A percentile compares a stretch with the other conserved stretches of the same genome.
phyloP scores from a whole-genome alignment of 1,140 invertebrate species.

The Anoplophora glabripennis region DNA sequence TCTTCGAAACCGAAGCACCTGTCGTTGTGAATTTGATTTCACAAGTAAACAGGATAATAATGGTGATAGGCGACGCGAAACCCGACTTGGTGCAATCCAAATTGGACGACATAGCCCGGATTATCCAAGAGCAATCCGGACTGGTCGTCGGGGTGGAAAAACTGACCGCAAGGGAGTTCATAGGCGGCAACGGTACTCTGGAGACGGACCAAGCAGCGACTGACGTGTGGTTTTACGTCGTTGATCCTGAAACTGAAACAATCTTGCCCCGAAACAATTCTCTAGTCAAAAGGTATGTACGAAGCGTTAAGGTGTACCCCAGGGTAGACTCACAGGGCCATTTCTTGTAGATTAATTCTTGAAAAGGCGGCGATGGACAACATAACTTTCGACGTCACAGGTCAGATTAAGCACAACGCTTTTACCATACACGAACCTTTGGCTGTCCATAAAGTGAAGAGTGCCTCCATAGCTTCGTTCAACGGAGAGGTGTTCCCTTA shows the following conservation, averaged over 20 bases:
- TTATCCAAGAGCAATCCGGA: slow-evolving; percentile 71
- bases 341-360: slow-evolving; percentile 52
- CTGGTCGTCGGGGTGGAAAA: slow-evolving; percentile 76
- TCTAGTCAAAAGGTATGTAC: slow-evolving; percentile 63
- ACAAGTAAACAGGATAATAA: slow-evolving; percentile 69
- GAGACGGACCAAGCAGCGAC: slow-evolving; percentile 72
- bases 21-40: slow-evolving; percentile 60
- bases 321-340: no score
- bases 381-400: slow-evolving; percentile 64
- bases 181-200: slow-evolving; percentile 70
- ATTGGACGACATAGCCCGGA: slow-evolving; percentile 61
- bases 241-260: slow-evolving; percentile 74
- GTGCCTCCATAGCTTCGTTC: slow-evolving; percentile 60
- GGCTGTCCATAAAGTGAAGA: slow-evolving; percentile 51
- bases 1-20: slow-evolving; percentile 59
- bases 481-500: slow-evolving; percentile 79
- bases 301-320: neutral
- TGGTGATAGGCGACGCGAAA: slow-evolving; percentile 72
- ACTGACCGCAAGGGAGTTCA: slow-evolving; percentile 64
- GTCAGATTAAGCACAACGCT: slow-evolving; percentile 62
- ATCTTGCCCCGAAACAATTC: slow-evolving; percentile 71
- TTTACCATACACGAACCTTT: slow-evolving; percentile 67
- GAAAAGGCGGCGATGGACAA: slow-evolving; percentile 60
- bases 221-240: slow-evolving; percentile 81
- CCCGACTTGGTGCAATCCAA: slow-evolving; percentile 67